A percentile compares a stretch with the other conserved stretches of the same genome.
Conservation (phyloP, 1,140 invertebrate genomes). For the Pinna nobilis region DNA sequence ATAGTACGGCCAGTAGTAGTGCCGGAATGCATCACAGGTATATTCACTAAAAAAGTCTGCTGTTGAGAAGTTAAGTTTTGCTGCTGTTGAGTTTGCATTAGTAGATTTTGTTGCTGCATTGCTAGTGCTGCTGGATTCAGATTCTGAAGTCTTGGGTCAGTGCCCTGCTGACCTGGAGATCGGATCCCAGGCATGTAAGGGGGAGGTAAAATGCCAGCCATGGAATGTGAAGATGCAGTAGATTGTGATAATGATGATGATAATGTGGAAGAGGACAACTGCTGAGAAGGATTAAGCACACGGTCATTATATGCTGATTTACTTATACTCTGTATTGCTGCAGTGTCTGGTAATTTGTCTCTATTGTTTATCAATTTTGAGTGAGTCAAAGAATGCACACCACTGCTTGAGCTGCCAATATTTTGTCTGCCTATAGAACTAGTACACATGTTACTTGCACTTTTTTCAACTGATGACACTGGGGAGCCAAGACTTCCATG, state of each 20-base stretch:
- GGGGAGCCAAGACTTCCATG: slow-evolving; percentile 9
- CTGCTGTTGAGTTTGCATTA: slow-evolving; percentile 17
- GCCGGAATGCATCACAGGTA: slow-evolving; percentile 55
- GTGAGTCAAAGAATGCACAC: slow-evolving; percentile 10
- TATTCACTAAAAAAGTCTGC: slow-evolving; percentile 64
- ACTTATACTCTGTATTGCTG: too few species aligned
- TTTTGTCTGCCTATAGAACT: not conserved
- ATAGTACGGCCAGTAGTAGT: slow-evolving; percentile 45
- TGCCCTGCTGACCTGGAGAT: not conserved
- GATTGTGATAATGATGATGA: not conserved
- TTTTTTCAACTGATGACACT: not conserved
- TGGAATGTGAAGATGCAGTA: slow-evolving; percentile 2
- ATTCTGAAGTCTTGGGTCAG: not conserved
- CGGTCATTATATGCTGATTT: too few species aligned
- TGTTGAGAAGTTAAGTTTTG: slow-evolving; percentile 50
- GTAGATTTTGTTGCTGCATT: slow-evolving; percentile 26
- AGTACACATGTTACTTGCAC: too few species aligned
- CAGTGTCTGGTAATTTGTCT: not conserved
- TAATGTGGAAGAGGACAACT: too few species aligned
- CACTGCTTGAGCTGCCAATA: not conserved
- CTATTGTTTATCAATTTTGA: slow-evolving; percentile 10
- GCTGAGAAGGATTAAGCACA: too few species aligned
- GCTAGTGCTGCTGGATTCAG: not conserved
- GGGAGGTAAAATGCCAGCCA: not conserved
- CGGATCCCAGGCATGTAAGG: slow-evolving; percentile 6